A percentile compares a stretch with the other conserved stretches of the same genome.
These are phyloP conservation scores for Ceramica pisi DNA, from an alignment of 2,888 invertebrate species.

Conservation along the genomic window DNA sequence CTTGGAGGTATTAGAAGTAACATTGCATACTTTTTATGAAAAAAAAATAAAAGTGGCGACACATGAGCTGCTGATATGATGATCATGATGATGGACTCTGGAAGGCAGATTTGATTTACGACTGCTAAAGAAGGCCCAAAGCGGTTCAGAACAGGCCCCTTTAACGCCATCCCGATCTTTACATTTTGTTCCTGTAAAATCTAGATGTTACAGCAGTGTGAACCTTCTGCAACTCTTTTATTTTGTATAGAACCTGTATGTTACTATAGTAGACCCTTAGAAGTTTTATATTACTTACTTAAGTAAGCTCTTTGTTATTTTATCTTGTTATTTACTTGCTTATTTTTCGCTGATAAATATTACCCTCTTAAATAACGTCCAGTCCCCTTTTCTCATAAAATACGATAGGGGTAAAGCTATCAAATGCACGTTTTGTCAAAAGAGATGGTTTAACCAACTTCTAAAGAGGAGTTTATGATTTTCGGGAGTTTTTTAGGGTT, in stretches of 20 bases:
- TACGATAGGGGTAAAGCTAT: not conserved
- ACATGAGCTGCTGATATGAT: too few species aligned
- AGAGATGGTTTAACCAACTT: not conserved
- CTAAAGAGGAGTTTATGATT: not conserved
- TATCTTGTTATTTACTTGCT: constrained; percentile 47
- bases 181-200: not conserved
- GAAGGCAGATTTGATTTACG: not conserved
- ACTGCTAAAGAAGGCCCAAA: not conserved
- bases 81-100: not conserved
- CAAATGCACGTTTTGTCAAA: constrained; percentile 9
- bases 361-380: constrained; percentile 19
- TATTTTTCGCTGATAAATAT: constrained; percentile 43
- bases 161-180: not conserved
- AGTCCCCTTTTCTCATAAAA: constrained; percentile 25
- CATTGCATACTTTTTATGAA: too few species aligned
- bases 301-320: constrained; percentile 47
- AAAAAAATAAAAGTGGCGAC: too few species aligned
- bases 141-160: not conserved
- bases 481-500: not conserved
- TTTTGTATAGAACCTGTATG: constrained; percentile 27
- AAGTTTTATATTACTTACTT: constrained; percentile 48
- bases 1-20: too few species aligned
- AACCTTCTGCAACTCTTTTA: constrained; percentile 6
- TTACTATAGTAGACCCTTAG: constrained; percentile 40
- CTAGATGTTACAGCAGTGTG: not conserved